Evolutionary conservation across 2,888 invertebrate genomes (phyloP).

Genomic region (Microdon myrmicae): DNA sequence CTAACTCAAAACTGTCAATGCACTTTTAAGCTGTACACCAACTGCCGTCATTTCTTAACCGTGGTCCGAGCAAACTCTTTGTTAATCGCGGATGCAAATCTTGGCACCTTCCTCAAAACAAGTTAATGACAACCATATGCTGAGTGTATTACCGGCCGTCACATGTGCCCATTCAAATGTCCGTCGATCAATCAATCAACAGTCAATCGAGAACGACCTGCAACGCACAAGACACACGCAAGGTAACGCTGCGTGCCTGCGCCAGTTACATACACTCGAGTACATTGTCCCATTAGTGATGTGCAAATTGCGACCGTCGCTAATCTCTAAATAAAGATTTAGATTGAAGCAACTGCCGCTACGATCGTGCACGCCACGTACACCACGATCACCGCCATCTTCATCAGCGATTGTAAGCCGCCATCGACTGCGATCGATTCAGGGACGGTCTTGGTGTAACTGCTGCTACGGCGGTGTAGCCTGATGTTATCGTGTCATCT

Average conservation of each 20-base stretch:
- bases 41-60: background rate
- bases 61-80: conserved; percentile 13
- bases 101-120: conserved; percentile 45
- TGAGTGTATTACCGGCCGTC: conserved; percentile 24
- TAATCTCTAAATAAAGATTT: conserved; percentile 52
- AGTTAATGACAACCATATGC: conserved; percentile 43
- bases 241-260: conserved; percentile 28
- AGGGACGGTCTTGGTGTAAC: conserved; percentile 18
- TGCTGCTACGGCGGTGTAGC: conserved; percentile 14
- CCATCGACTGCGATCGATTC: conserved; percentile 39
- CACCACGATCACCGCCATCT: background rate
- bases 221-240: background rate
- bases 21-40: conserved; percentile 1
- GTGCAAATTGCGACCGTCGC: conserved; percentile 51
- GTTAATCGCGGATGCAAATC: conserved; percentile 50
- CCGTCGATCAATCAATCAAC: conserved; percentile 48
- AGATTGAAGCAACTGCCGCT: conserved; percentile 40
- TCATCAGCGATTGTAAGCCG: background rate
- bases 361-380: background rate
- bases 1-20: conserved; percentile 12
- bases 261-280: too few species aligned
- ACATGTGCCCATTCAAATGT: conserved; percentile 26
- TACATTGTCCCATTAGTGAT: conserved; percentile 52
- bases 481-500: conserved; percentile 45
- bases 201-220: conserved; percentile 9